Base-by-base conservation (phyloP, 1,140 invertebrate species). In the Drosophila persimilis region DNA sequence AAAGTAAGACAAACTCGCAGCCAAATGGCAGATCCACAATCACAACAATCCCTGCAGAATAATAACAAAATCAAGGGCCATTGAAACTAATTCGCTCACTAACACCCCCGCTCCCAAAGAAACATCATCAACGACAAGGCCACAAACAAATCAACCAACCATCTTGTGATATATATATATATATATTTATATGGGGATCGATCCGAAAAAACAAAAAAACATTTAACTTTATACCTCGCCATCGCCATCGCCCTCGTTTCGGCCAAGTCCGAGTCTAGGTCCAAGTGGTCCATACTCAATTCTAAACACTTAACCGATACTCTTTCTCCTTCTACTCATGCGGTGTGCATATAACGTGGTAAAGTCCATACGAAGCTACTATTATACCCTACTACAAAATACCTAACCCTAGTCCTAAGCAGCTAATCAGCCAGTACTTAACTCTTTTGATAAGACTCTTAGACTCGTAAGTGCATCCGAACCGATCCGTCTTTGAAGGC, bases 1-100 rank as follows among this genome's bases (percentile, higher is more conserved):
- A 92, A 92, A 91, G 93, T 94, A 90, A 94, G 93, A 90, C 52
- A 65, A 62, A 45, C 63, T 58, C 43, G 59, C 47, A 67, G 64
- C 59, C 61, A 81, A 65, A 63, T 47, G 39, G 43, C 66, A 41
- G 62, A 74, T 48, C 52, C 61, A 39, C 35, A 39, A 73, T 53
- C 62, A 50, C 66, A 51, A 62, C 62, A 72, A 54, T 52, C 81
- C 73, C 53, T 65, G 17, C 74, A 84, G 60, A 81, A 86, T 9
- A 86, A 85, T 88, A 86, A 86, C 78, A 74, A 76, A 57, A 50
- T 24, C 48, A 74, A 84, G 88, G 67, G 31, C 57, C 83, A 86
- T 81, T 86, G 56, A 81, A 81, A 86, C 74, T 81, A 81, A 81
- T 74, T 79, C 50, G 63, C 53, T 56, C 46, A 77, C 80, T 77